These are phyloP conservation scores for Frankliniella fusca DNA, from an alignment of 2,888 invertebrate genomes.

Conservation along the genomic window DNA sequence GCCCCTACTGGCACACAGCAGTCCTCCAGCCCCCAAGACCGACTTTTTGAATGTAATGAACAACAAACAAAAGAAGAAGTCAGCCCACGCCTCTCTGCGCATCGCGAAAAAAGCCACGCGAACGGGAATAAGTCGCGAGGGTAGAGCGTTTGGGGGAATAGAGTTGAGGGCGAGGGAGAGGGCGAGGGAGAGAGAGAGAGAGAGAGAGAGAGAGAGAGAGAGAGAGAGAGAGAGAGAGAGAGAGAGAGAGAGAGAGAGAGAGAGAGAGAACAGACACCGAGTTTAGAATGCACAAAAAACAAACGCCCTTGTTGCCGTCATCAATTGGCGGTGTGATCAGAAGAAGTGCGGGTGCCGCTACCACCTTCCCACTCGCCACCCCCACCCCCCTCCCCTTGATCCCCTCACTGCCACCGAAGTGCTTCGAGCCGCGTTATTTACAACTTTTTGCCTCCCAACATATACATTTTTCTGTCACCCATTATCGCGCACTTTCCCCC, in stretches of 20 bases:
- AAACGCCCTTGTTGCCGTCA: no score
- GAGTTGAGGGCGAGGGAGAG: no score
- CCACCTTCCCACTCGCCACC: not conserved
- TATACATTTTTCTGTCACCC: constrained; percentile 12
- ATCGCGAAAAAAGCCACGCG: not conserved
- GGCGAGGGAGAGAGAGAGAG: no score
- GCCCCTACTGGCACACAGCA: not conserved
- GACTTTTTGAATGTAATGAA: not conserved
- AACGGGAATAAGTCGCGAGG: not conserved
- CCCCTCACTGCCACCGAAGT: not conserved
- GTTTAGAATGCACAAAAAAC: no score
- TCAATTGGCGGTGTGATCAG: no score
- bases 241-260: no score
- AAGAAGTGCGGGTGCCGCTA: not conserved
- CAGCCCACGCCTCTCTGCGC: not conserved
- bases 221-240: not conserved
- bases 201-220: not conserved
- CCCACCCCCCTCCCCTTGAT: not conserved
- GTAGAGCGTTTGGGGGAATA: no score
- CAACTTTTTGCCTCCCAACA: not conserved
- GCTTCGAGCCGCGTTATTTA: not conserved
- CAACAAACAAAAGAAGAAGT: not conserved
- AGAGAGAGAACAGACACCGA: no score
- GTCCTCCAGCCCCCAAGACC: no score
- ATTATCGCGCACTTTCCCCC: not conserved